Percentiles rank a stretch among this genome's conserved stretches.
Evolutionary conservation across 2,888 invertebrate species (phyloP).

Genomic region (Ceramica pisi): DNA sequence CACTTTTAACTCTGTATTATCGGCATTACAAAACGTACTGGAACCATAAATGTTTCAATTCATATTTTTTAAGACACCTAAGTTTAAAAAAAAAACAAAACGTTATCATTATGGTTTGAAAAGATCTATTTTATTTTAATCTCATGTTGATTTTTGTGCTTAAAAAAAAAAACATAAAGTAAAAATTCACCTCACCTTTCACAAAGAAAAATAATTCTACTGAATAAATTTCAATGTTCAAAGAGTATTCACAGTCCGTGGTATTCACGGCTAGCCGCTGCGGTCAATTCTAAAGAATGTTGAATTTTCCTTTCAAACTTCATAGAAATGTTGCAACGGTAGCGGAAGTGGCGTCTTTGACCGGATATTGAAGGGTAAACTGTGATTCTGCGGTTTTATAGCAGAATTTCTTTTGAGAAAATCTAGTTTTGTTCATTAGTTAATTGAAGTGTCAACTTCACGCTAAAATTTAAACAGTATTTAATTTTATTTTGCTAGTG

Average conservation of each 20-base stretch:
- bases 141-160: slow-evolving; percentile 13
- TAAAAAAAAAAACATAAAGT: slow-evolving; percentile 9
- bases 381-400: slow-evolving; percentile 50
- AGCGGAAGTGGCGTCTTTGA: slow-evolving; percentile 67
- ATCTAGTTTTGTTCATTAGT: slow-evolving; percentile 15
- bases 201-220: slow-evolving; percentile 51
- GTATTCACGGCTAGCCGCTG: slow-evolving; percentile 53
- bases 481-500: not conserved
- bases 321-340: slow-evolving; percentile 64
- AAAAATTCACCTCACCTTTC: slow-evolving; percentile 14
- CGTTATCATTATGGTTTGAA: not conserved
- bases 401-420: slow-evolving; percentile 6
- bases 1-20: too few relatives aligned
- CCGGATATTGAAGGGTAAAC: slow-evolving; percentile 75
- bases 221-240: slow-evolving; percentile 53
- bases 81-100: not conserved
- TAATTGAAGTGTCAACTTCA: slow-evolving; percentile 31
- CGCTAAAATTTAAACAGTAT: not conserved
- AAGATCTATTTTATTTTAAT: not conserved
- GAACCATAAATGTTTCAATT: too few relatives aligned
- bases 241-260: slow-evolving; percentile 60
- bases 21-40: too few relatives aligned
- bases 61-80: not conserved
- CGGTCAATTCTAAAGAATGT: slow-evolving; percentile 69
- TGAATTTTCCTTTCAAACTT: slow-evolving; percentile 70